phyloP scores from a whole-genome alignment of 2,113 vertebrate species.

The Hemiscyllium ocellatum region DNA sequence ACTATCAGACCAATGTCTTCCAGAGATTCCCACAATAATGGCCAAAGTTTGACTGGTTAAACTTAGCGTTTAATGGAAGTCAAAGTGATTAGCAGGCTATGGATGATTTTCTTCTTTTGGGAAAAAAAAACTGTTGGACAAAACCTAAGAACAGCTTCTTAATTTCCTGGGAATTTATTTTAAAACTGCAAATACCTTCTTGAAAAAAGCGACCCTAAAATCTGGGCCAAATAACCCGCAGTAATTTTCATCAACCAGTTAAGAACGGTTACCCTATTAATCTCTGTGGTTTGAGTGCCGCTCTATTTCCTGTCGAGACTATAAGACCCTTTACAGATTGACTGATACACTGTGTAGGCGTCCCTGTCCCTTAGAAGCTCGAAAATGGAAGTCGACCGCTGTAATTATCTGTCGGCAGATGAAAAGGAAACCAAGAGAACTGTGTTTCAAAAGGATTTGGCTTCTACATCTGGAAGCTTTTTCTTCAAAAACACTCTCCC shows the following conservation, averaged over 20 bases:
- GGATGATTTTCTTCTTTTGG: not conserved
- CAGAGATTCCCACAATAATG: not conserved
- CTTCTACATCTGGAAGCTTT: slow-evolving; percentile 36
- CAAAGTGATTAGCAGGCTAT: not conserved
- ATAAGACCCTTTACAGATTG: slow-evolving; percentile 36
- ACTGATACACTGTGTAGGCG: slow-evolving; percentile 33
- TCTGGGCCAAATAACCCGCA: not conserved
- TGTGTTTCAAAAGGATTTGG: slow-evolving; percentile 31
- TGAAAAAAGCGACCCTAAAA: slow-evolving; percentile 1
- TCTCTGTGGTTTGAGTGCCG: slow-evolving; percentile 14
- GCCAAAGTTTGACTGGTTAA: not conserved
- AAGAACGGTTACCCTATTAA: slow-evolving; percentile 30
- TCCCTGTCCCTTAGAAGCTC: slow-evolving; percentile 31
- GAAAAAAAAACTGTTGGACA: not conserved
- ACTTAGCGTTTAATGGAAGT: not conserved
- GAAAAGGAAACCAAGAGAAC: slow-evolving; percentile 27
- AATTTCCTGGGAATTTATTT: slow-evolving; percentile 1
- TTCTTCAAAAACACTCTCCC: not conserved
- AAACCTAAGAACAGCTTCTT: slow-evolving; percentile 10
- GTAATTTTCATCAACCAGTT: slow-evolving; percentile 34
- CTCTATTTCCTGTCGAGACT: slow-evolving; percentile 36
- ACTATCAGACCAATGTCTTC: not conserved
- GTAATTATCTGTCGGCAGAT: slow-evolving; percentile 38
- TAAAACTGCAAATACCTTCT: slow-evolving; percentile 27
- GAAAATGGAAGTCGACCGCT: slow-evolving; percentile 32